Conservation (phyloP, 2,113 vertebrate genomes). For the Sander lucioperca region DNA sequence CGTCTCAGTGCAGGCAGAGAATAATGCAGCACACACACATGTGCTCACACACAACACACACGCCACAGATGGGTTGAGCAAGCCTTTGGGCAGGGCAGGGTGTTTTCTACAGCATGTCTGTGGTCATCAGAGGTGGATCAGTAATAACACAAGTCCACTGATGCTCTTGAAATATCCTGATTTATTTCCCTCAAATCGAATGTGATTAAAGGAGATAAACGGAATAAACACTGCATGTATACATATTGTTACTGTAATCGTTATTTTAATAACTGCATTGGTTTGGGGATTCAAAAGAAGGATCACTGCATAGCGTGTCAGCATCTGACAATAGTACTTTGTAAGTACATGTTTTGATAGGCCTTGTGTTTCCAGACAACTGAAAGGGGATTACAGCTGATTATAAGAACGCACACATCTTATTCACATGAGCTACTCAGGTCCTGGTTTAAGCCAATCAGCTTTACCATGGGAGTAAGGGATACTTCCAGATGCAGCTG, state of each 20-base stretch:
- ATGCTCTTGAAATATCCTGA: conserved; percentile 62
- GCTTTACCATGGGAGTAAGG: conserved; percentile 1
- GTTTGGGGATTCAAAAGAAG: neutral
- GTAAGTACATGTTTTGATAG: neutral
- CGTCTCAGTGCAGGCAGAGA: conserved; percentile 8
- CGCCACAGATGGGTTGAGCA: conserved; percentile 41
- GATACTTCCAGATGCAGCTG: conserved; percentile 36
- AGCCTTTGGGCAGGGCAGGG: conserved; percentile 64
- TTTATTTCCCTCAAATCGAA: conserved; percentile 45
- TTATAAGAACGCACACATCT: neutral
- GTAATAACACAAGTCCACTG: conserved; percentile 61
- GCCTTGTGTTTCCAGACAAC: neutral
- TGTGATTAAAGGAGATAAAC: conserved; percentile 41
- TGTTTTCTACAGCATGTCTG: conserved; percentile 69
- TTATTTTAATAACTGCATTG: neutral
- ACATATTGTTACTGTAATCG: conserved; percentile 5
- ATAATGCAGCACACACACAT: conserved; percentile 12
- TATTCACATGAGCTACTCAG: neutral
- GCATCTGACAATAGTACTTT: neutral
- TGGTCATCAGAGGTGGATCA: conserved; percentile 65
- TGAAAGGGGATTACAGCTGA: neutral
- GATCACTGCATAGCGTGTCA: neutral
- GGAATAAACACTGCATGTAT: neutral
- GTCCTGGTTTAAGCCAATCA: conserved; percentile 6
- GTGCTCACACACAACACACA: conserved; percentile 10